These are phyloP conservation scores for Dinocampus coccinellae DNA, from an alignment of 2,888 invertebrate species.

Conservation along the genomic window DNA sequence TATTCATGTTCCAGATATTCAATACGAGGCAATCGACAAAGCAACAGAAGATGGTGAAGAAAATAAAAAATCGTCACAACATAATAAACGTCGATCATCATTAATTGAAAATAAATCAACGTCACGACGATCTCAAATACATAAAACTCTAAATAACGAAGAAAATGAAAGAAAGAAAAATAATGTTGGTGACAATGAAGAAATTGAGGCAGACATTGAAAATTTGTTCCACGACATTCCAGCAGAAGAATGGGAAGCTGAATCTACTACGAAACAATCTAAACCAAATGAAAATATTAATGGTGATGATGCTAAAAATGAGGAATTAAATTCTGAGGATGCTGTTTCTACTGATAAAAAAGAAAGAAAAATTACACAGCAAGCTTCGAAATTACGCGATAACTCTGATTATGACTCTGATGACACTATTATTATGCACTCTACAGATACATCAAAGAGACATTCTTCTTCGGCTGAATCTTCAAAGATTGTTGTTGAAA, in stretches of 20 bases:
- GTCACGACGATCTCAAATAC: not conserved
- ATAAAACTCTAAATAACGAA: not conserved
- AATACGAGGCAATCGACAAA: slow-evolving; percentile 10
- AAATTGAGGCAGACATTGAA: slow-evolving; percentile 40
- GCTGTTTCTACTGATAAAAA: slow-evolving; percentile 48
- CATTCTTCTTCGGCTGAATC: not conserved
- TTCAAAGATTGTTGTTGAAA: slow-evolving; percentile 1
- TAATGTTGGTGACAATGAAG: slow-evolving; percentile 39
- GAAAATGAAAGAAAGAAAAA: not conserved
- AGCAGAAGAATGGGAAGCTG: slow-evolving; percentile 52
- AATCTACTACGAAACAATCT: slow-evolving; percentile 7
- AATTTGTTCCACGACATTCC: slow-evolving; percentile 55
- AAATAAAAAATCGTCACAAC: not conserved
- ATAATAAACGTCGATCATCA: not conserved
- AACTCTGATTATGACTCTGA: slow-evolving; percentile 51
- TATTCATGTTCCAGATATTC: not conserved
- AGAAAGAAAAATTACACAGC: slow-evolving; percentile 37
- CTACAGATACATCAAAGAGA: not conserved
- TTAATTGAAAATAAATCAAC: slow-evolving; percentile 1
- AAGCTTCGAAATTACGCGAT: slow-evolving; percentile 20
- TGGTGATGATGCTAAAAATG: slow-evolving; percentile 35
- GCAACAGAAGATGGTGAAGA: not conserved
- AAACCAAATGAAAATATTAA: slow-evolving; percentile 30
- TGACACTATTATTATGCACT: slow-evolving; percentile 47
- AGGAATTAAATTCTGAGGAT: slow-evolving; percentile 47